Base-by-base conservation (phyloP, 2,113 vertebrate genomes). In the Fregata magnificens region DNA sequence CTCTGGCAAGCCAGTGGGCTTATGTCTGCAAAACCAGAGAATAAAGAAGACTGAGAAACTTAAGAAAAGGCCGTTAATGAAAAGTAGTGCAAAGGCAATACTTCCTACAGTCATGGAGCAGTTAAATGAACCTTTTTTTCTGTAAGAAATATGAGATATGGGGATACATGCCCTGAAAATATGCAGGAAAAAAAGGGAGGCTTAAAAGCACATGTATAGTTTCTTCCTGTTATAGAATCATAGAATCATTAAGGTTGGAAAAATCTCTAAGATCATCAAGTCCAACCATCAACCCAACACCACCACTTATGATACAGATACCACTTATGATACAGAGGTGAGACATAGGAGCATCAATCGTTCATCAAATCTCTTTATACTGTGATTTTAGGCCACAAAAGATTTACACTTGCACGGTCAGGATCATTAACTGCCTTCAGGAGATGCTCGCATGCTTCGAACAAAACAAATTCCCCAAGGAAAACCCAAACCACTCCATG, bases 291-390 rank as follows among this genome's bases (percentile, higher is more conserved):
- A n/a, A n/a, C n/a, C n/a, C n/a, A n/a, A n/a, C n/a, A n/a, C n/a
- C n/a, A n/a, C n/a, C n/a, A n/a, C n/a, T n/a, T n/a, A n/a, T n/a
- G n/a, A n/a, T n/a, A n/a, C n/a, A n/a, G n/a, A n/a, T n/a, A n/a
- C n/a, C n/a, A n/a, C n/a, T n/a, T 80, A 53, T 0, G 1, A 53
- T 25, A 56, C 2, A 47, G 16, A 61, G 4, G 5, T n/a, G 4
- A 83, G 42, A 71, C 16, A 61, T 0, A 1, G 2, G 3, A 74
- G 10, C 55, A 82, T 49, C 61, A 88, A 79, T 34, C 11, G 13
- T 32, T n/a, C 32, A 91, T 74, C 32, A 74, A n/a, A 61, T 36
- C 25, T 50, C 61, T 79, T 79, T 47, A 52, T 29, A 56, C 2
- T 42, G 5, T 21, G 32, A 55, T 77, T 81, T 92, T 69, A 69